These are phyloP conservation scores for Strongylocentrotus purpuratus DNA, from an alignment of 35 echinoderm and acorn worm species.

Conservation along the genomic window DNA sequence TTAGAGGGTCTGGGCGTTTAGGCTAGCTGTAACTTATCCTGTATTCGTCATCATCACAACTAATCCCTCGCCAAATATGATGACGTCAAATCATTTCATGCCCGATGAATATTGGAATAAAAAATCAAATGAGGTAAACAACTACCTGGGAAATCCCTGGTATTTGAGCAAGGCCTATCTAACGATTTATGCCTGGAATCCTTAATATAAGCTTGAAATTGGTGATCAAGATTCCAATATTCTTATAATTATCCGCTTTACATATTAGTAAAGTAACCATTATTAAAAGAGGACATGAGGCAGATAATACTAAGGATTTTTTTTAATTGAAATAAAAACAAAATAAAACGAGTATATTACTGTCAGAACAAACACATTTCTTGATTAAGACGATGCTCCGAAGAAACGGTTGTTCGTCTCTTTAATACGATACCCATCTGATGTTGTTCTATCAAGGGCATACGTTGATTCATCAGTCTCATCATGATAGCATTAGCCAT, in stretches of 20 bases:
- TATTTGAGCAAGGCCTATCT: background rate
- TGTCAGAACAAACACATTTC: too few relatives aligned
- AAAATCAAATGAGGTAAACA: background rate
- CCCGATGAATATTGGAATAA: background rate
- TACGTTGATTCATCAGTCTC: background rate
- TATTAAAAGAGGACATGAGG: background rate
- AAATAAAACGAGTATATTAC: background rate
- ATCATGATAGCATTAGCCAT: background rate
- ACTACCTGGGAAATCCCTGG: background rate
- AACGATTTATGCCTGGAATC: too few relatives aligned
- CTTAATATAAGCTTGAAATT: too few relatives aligned
- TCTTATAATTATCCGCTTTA: too few relatives aligned
- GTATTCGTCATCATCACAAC: background rate
- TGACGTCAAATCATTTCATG: slow-evolving; percentile 1
- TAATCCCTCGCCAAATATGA: background rate
- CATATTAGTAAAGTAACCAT: background rate
- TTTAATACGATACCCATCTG: background rate
- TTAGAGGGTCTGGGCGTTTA: background rate
- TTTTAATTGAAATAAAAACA: background rate
- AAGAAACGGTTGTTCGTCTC: background rate
- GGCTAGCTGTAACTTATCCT: background rate
- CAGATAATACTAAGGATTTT: background rate
- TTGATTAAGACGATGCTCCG: too few relatives aligned
- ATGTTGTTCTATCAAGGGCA: background rate
- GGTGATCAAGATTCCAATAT: too few relatives aligned